Evolutionary conservation across 2,888 invertebrate genomes (phyloP), one percentile per base, ranked within the genome.

Genomic region (Poecilus cupreus): DNA sequence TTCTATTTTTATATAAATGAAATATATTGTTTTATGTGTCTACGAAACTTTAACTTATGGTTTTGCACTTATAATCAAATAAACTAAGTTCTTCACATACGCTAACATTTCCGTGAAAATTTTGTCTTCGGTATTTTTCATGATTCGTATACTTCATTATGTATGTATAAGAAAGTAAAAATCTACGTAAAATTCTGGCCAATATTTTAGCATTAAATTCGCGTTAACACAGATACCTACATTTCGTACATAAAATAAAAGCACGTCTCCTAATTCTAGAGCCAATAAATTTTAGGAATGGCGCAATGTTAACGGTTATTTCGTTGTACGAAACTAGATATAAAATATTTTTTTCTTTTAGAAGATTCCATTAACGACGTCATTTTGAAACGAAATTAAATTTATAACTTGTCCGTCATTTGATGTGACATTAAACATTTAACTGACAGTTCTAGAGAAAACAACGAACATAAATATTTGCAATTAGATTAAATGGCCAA

Each of bases 321-420:
- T 60, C 60, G 24, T 60, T 26, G 43, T 0, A 43, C 26, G 26
- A 54, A 54, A 54, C 22, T 60, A 60, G 60, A 13, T 57, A 57
- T 57, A 57, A 57, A 60, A 18, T 22, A 60, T 60, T 60, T 60
- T 43, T 60, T 60, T 60, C 60, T 60, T 60, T 60, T 60, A 24
- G 13, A 24, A n/a, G 60, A 6, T 26, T 26, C 24, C 26, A 22
- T 60, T 60, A 60, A 26, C 22, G 60, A 24, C n/a, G 4, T 60
- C 22, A 60, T 60, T 51, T 60, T 32, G 60, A 60, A 60, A 60
- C 60, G 60, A 60, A 60, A 60, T 60, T 60, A 60, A 26, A 60
- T 60, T 60, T 60, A 57, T 57, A 26, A 22, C 60, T 24, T 22
- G 60, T 60, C 22, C 22, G 54, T 54, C 10, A 26, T 32, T 60